Base-by-base conservation (phyloP, 1,140 invertebrate species). In the Zophobas atratus region DNA sequence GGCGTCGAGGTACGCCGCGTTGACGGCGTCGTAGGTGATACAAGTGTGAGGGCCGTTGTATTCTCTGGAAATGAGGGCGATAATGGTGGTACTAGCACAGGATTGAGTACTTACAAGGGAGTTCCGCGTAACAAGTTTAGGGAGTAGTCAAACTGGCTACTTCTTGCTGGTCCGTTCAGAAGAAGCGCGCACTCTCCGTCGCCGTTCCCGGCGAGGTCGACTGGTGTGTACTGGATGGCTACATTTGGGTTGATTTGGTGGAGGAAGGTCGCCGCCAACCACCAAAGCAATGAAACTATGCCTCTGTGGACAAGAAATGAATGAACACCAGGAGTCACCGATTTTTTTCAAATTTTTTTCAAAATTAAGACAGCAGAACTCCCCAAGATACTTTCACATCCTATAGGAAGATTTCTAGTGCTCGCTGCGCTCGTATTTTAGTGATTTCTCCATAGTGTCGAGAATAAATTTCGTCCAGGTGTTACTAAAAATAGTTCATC, bases 21-120 rank as follows among this genome's bases (percentile, higher is more conserved):
- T 97, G 67, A 98, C 91, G 41, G 95, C 95, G 81, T 97, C 94
- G 85, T 96, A 97, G 6, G 95, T 97, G 83, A 98, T 97, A 86
- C 96, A 98, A 34, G 93, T 93, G 78, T 93, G 92, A 60, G 92
- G 90, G 49, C 92, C 93, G 79, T 90, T 90, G 73, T 92, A 90
- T 53, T 90, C 88, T 72, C 93, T 94, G 82, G 87, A 86, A 86
- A 84, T 38, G 60, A n/a, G 8, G 33, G 53, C 43, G 60, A 60
- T 3, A 41, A 36, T 8, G 33, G 1, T 56, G 8, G n/a, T 55
- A 46, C 4, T 35, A 34, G 6, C 51, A 1, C 5, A 60, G 55
- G 46, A 46, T 46, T 5, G 8, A 43, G 41, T 87, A 92, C 92
- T 93, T 88, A 93, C 92, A 90, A 87, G 55, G 88, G 83, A 6